A percentile compares a stretch with the other conserved stretches of the same genome.
Conservation (phyloP, 2,797 vertebrate genomes). For the Crenichthys baileyi region DNA sequence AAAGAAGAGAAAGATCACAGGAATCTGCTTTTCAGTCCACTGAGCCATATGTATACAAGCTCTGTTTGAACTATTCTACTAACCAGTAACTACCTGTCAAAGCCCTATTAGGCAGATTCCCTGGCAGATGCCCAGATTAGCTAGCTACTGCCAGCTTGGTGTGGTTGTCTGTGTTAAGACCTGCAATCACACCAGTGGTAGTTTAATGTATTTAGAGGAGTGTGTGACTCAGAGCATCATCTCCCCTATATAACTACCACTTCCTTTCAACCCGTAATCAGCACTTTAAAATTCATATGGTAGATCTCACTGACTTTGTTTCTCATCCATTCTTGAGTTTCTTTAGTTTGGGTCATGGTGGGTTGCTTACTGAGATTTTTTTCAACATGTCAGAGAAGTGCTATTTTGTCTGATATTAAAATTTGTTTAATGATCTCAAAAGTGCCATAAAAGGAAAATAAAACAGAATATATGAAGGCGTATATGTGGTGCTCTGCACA, state of each 20-base stretch:
- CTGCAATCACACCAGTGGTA: slow-evolving; percentile 55
- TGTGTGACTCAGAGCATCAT: background rate
- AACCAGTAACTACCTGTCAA: slow-evolving; percentile 61
- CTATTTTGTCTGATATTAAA: background rate
- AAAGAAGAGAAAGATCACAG: background rate
- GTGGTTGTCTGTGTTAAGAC: slow-evolving; percentile 43
- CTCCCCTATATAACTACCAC: slow-evolving; percentile 34
- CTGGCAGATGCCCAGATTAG: slow-evolving; percentile 50
- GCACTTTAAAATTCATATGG: background rate
- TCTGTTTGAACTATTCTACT: slow-evolving; percentile 33
- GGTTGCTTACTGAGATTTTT: background rate
- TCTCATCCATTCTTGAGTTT: background rate
- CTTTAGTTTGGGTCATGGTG: background rate
- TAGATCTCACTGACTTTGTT: background rate
- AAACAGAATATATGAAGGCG: background rate
- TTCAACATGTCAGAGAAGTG: background rate
- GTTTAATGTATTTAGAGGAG: slow-evolving; percentile 17
- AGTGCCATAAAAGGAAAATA: background rate
- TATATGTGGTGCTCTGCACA: background rate
- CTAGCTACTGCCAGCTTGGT: slow-evolving; percentile 42
- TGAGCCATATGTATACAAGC: slow-evolving; percentile 27
- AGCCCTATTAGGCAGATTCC: slow-evolving; percentile 63
- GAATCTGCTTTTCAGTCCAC: slow-evolving; percentile 12
- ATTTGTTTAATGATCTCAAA: background rate
- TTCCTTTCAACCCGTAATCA: slow-evolving; percentile 12